Percentiles rank a stretch among this genome's conserved stretches.
phyloP scores from a whole-genome alignment of 1,140 invertebrate genomes.

The Bradynema listronoti region DNA sequence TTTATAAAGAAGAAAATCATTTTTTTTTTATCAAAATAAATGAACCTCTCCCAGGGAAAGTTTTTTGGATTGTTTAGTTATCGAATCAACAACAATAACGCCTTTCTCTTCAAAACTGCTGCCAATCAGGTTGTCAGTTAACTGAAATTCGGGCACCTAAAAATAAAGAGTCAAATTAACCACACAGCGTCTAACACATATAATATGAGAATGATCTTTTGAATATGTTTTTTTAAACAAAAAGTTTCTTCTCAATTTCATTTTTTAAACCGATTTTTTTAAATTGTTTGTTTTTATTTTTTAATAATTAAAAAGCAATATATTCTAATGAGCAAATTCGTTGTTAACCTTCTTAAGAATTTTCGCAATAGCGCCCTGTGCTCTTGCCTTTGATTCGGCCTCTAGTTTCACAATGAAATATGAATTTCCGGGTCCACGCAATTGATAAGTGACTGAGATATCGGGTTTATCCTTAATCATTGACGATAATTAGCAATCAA shows the following conservation, averaged over 20 bases:
- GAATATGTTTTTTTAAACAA: no score
- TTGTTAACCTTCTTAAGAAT: conserved; percentile 45
- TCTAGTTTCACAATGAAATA: conserved; percentile 48
- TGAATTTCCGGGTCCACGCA: conserved; percentile 44
- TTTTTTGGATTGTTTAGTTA: conserved; percentile 18
- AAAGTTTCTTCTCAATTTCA: no score
- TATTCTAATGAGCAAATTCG: no score
- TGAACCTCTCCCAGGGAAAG: conserved; percentile 36
- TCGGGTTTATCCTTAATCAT: conserved; percentile 50
- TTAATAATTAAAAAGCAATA: no score
- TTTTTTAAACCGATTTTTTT: no score
- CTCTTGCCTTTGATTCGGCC: conserved; percentile 7
- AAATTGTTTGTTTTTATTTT: no score
- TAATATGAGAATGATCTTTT: no score
- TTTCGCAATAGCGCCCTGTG: conserved; percentile 23
- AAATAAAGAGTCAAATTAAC: conserved; percentile 31
- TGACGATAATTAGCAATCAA: no score
- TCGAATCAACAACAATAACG: conserved; percentile 29
- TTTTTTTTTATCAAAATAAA: neutral
- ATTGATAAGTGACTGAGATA: conserved; percentile 30
- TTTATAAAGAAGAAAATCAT: neutral
- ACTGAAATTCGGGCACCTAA: conserved; percentile 30
- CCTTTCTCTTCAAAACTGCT: conserved; percentile 46
- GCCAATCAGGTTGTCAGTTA: neutral
- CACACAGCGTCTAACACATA: conserved; percentile 6